Percentiles rank a stretch among this genome's conserved stretches.
Evolutionary conservation across 2,113 vertebrate genomes (phyloP).

Genomic region (Phoenicopterus ruber): DNA sequence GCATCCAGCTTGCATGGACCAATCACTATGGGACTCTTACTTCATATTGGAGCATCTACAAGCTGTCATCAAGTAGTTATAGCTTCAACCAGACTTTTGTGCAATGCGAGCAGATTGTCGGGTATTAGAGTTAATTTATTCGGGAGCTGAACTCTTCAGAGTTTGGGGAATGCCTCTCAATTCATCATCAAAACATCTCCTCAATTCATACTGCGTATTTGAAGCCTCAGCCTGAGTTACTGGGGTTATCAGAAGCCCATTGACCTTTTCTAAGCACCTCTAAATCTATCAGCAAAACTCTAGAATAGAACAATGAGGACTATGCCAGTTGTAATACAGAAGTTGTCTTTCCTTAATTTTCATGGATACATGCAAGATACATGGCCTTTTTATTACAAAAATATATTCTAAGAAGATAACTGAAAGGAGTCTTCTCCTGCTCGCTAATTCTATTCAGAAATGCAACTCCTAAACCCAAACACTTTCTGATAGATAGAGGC

Average conservation of each 20-base stretch:
- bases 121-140: neutral
- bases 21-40: neutral
- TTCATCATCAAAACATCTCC: neutral
- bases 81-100: neutral
- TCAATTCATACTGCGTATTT: neutral
- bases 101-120: neutral
- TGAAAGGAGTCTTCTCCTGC: neutral
- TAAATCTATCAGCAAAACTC: neutral
- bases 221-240: neutral
- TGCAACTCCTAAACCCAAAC: neutral
- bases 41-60: neutral
- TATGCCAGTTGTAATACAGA: neutral
- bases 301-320: neutral
- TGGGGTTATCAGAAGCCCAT: neutral
- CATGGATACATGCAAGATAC: neutral
- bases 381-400: neutral
- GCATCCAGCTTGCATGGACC: neutral
- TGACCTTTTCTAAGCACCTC: neutral
- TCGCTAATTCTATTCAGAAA: neutral
- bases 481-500: neutral
- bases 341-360: neutral
- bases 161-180: neutral
- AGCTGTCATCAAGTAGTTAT: neutral
- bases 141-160: neutral
- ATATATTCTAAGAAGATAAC: neutral